A percentile compares a stretch with the other conserved stretches of the same genome.
These are phyloP conservation scores for Drosophila austrosaltans DNA, from an alignment of 2,888 invertebrate genomes.

Conservation along the genomic window DNA sequence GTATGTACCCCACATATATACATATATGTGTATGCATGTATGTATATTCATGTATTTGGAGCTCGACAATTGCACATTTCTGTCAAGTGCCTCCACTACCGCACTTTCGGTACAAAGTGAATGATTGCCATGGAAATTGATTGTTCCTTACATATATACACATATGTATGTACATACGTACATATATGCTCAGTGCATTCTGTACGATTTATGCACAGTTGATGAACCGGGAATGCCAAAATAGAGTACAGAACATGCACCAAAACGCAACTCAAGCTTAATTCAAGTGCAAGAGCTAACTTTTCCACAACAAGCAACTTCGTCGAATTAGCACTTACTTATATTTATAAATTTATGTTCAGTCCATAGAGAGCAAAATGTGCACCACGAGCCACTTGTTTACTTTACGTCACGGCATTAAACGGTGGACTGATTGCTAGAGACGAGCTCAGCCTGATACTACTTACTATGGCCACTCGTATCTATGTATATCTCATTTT, in stretches of 20 bases:
- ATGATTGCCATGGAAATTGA: constrained; percentile 6
- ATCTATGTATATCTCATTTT: constrained; percentile 8
- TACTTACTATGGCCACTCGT: constrained; percentile 12
- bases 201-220: background rate
- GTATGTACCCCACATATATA: too few species aligned
- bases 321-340: too few species aligned
- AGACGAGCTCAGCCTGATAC: constrained; percentile 8
- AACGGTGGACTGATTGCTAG: constrained; percentile 21
- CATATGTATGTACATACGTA: background rate
- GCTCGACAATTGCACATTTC: constrained; percentile 12
- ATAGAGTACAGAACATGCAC: background rate
- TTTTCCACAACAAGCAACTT: too few species aligned
- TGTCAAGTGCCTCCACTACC: background rate
- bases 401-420: constrained; percentile 25
- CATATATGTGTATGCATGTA: background rate
- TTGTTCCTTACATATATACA: background rate
- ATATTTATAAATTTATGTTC: too few species aligned
- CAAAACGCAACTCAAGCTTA: background rate
- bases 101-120: constrained; percentile 10
- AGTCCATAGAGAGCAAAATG: background rate
- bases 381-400: constrained; percentile 16
- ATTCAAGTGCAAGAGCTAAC: background rate
- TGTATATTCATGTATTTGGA: background rate
- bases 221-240: background rate
- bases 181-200: background rate